Base-by-base conservation (phyloP, 2,113 vertebrate genomes). In the Ophiodon elongatus region DNA sequence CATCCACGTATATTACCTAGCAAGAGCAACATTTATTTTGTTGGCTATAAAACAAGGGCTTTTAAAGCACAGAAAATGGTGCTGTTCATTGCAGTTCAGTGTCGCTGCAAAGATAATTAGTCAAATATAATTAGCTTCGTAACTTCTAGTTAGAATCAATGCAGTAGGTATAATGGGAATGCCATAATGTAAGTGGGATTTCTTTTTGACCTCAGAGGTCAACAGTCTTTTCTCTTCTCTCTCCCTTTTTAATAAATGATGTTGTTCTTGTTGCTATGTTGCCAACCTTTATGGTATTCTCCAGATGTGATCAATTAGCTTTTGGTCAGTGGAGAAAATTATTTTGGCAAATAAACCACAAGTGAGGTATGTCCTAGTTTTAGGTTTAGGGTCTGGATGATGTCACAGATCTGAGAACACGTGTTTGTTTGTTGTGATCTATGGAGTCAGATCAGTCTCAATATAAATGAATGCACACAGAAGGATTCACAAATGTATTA, bases 301-400 rank as follows among this genome's bases (percentile, higher is more conserved):
- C 19, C 25, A 21, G 23, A 8, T 25, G 4, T 15, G 23, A 7
- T 69, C 3, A 31, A 57, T 68, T 43, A 41, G 43, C 41, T 60
- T 64, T 69, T 2, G 21, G 63, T n/a, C 31, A 75, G 25, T 0
- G 11, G 37, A 25, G 19, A 65, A 17, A n/a, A 23, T 1, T 0
- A 19, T 75, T 68, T 52, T 27, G 39, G 14, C 15, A 73, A 50
- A 60, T 73, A 33, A 35, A 7, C 37, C 17, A 50, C 9, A n/a
- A 25, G 6, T 37, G 11, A 64, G 19, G 6, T 37, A 35, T 76
- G 76, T 39, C 62, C 69, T 60, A 60, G 29, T 68, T 77, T 73
- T 21, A 23, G 21, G 8, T 41, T 79, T 70, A 29, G 72, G 43
- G 17, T 25, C 25, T 17, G 25, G 56, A 60, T 60, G 17, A 47